phyloP scores from a whole-genome alignment of 2,113 vertebrate species.

The Riparia riparia region DNA sequence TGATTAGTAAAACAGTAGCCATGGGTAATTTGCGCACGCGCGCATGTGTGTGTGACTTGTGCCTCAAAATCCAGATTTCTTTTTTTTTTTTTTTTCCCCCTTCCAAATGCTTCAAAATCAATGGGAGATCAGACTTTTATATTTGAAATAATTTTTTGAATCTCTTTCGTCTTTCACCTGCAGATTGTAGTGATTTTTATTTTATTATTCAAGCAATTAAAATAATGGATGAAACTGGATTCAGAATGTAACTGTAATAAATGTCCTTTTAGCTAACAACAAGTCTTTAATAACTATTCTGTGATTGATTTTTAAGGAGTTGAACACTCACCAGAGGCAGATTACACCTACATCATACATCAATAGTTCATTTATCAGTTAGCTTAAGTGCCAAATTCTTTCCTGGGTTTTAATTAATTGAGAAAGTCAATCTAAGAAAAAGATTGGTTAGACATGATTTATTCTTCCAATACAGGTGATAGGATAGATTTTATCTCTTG shows the following conservation, averaged over 20 bases:
- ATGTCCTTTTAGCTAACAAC: not conserved
- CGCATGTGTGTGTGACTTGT: not conserved
- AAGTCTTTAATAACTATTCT: not conserved
- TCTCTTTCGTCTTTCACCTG: not conserved
- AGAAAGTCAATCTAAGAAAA: not conserved
- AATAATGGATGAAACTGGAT: not conserved
- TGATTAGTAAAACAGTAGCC: not conserved
- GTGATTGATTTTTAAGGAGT: not conserved
- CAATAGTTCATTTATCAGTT: not conserved
- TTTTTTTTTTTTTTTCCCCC: not conserved
- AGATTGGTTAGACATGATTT: not conserved
- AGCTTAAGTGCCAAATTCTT: not conserved
- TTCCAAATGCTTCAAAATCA: not conserved
- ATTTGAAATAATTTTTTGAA: not conserved
- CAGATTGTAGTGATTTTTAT: not conserved
- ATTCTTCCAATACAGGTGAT: not conserved
- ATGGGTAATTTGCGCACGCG: not conserved
- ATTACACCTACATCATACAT: not conserved
- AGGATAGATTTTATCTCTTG: not conserved
- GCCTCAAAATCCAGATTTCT: not conserved
- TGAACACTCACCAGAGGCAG: not conserved
- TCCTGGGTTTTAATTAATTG: not conserved
- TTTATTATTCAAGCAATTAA: not conserved
- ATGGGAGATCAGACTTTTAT: not conserved
- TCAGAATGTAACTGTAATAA: not conserved